A percentile compares a stretch with the other conserved stretches of the same genome.
These are phyloP conservation scores for Aleiodes testaceus DNA, from an alignment of 2,888 invertebrate species.

Conservation along the genomic window DNA sequence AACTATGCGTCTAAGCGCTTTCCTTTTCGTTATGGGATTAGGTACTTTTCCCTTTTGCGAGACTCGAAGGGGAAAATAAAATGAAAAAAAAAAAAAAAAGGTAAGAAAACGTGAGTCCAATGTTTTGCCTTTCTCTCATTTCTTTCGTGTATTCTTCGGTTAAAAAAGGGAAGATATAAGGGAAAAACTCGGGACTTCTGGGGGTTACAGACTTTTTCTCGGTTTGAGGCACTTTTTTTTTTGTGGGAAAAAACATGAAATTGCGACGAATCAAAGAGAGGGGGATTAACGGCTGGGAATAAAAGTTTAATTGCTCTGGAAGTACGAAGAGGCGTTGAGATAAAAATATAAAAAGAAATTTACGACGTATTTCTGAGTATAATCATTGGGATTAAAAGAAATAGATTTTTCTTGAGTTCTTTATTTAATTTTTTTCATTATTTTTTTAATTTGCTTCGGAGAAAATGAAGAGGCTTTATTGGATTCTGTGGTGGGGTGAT, in stretches of 20 bases:
- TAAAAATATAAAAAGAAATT: constrained; percentile 28
- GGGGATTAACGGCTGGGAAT: constrained; percentile 48
- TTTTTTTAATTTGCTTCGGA: not conserved
- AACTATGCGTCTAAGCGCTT: constrained; percentile 52
- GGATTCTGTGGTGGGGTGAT: not conserved
- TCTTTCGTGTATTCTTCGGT: constrained; percentile 27
- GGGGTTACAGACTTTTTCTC: not conserved
- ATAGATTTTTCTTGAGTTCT: constrained; percentile 16
- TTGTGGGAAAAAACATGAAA: constrained; percentile 27
- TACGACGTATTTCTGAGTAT: constrained; percentile 2
- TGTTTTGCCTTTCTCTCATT: not conserved
- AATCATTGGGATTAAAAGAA: constrained; percentile 19
- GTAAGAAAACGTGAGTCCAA: constrained; percentile 9
- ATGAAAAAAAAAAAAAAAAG: constrained; percentile 3
- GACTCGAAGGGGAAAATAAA: constrained; percentile 16
- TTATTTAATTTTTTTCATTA: constrained; percentile 9
- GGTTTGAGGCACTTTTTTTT: not conserved
- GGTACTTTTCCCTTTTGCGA: constrained; percentile 55
- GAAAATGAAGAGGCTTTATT: not conserved
- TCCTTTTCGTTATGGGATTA: constrained; percentile 65
- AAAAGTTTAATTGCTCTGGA: constrained; percentile 54
- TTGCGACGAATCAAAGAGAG: constrained; percentile 30
- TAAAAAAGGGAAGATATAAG: constrained; percentile 16
- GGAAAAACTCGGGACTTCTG: not conserved
- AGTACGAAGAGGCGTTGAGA: constrained; percentile 22